A percentile compares a stretch with the other conserved stretches of the same genome.
phyloP scores from a whole-genome alignment of 2,888 invertebrate genomes.

The Cerastis rubricosa region DNA sequence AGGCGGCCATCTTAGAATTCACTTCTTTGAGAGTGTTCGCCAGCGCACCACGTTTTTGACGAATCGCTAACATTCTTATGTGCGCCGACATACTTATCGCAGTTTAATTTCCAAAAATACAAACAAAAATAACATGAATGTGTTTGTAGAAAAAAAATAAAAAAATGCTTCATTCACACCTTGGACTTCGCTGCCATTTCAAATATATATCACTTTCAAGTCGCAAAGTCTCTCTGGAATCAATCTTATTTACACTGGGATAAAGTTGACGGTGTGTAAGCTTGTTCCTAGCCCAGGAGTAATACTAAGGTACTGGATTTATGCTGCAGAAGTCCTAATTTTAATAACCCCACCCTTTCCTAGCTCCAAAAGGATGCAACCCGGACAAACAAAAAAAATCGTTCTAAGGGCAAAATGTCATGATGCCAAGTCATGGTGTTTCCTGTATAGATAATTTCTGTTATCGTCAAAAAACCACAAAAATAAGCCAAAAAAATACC shows the following conservation, averaged over 20 bases:
- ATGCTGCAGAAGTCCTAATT: not conserved
- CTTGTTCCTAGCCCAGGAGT: not conserved
- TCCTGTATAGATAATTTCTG: conserved; percentile 2
- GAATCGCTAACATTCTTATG: no score
- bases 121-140: not conserved
- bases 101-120: not conserved
- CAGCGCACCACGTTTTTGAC: no score
- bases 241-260: not conserved
- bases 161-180: no score
- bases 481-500: conserved; percentile 41
- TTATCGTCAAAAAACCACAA: conserved; percentile 26
- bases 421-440: not conserved
- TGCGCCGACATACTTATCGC: no score
- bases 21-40: no score
- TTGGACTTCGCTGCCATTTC: fast-evolving
- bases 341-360: not conserved
- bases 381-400: not conserved
- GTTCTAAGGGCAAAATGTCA: not conserved
- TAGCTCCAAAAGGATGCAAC: not conserved
- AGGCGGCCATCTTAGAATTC: no score
- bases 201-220: not conserved
- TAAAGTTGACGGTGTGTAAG: no score
- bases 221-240: not conserved
- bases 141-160: not conserved
- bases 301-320: not conserved